A percentile compares a stretch with the other conserved stretches of the same genome.
phyloP scores from a whole-genome alignment of 2,113 vertebrate species.

The Semnornis frantzii region DNA sequence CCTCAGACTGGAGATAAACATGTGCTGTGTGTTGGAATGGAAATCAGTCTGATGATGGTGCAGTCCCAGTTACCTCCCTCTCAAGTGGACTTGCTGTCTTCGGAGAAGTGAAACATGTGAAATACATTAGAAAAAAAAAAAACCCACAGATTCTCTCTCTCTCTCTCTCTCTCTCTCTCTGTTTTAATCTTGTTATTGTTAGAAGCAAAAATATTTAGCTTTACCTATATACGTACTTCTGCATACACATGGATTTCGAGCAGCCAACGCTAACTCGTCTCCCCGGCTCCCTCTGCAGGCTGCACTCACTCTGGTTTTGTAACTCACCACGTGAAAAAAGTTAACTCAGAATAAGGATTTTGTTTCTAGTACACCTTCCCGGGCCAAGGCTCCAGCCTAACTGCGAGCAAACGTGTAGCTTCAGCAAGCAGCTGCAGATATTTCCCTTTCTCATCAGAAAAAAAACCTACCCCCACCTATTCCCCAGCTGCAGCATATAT shows the following conservation, averaged over 20 bases:
- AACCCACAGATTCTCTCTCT: no score
- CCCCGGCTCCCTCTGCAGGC: slow-evolving; percentile 28
- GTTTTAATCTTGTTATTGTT: not conserved
- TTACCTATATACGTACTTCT: not conserved
- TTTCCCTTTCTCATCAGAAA: slow-evolving; percentile 46
- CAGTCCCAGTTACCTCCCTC: not conserved
- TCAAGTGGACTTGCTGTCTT: no score
- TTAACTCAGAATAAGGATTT: not conserved
- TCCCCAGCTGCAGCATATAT: slow-evolving; percentile 68
- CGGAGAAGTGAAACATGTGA: not conserved
- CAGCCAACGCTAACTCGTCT: not conserved
- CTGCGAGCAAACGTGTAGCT: not conserved
- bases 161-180: no score
- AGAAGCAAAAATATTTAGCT: not conserved
- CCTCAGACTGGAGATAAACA: not conserved
- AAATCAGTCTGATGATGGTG: fast-evolving
- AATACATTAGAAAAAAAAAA: not conserved
- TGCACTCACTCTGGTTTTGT: not conserved
- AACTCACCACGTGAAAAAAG: not conserved
- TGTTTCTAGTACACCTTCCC: not conserved
- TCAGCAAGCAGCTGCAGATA: slow-evolving; percentile 42
- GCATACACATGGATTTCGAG: not conserved
- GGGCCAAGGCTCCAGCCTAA: not conserved
- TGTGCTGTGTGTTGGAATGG: not conserved
- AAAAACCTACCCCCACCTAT: not conserved